Conservation (phyloP, 2,113 vertebrate genomes). For the Mesembrinibis cayennensis region DNA sequence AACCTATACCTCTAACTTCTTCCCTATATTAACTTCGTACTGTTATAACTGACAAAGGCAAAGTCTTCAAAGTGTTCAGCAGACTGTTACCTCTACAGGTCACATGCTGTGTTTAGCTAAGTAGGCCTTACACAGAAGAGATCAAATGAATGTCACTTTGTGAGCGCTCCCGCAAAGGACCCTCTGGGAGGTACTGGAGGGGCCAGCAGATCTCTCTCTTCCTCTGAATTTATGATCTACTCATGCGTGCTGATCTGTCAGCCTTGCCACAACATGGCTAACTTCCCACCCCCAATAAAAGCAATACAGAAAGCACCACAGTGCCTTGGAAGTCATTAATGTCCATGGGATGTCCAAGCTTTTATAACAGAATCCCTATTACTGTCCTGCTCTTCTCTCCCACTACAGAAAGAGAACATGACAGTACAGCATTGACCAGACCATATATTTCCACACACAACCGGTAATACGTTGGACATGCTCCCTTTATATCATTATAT, state of each 20-base stretch:
- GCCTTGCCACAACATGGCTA: background rate
- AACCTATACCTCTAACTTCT: background rate
- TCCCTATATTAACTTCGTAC: background rate
- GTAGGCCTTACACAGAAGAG: background rate
- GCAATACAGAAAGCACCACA: background rate
- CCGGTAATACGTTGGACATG: background rate
- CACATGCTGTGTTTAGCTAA: background rate
- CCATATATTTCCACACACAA: background rate
- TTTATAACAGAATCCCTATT: background rate
- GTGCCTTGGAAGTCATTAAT: background rate
- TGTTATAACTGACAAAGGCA: background rate
- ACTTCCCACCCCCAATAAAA: background rate
- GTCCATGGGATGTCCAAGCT: background rate
- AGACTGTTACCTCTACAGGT: background rate
- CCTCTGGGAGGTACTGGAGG: background rate
- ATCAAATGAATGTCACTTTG: background rate
- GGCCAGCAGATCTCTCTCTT: background rate
- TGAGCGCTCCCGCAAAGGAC: background rate
- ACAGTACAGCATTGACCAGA: background rate
- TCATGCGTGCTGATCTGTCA: background rate
- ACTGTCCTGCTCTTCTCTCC: background rate
- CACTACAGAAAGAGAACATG: background rate
- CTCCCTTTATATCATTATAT: background rate
- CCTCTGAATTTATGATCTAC: background rate
- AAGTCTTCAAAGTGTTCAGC: background rate